Base-by-base conservation (phyloP, 2,113 vertebrate species). In the Otolemur garnettii region DNA sequence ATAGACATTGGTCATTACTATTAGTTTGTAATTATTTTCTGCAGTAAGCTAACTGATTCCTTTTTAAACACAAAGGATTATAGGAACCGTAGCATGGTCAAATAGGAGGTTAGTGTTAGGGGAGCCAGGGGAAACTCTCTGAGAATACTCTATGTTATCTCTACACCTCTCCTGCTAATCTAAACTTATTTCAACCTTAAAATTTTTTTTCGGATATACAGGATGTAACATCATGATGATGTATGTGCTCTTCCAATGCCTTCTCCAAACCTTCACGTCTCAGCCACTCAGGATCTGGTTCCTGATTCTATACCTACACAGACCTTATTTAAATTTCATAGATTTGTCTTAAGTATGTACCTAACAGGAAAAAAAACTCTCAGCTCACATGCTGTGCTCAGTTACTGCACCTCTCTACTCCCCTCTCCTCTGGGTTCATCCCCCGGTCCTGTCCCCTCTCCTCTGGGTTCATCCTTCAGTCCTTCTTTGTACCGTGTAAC, bases 341-440 rank as follows among this genome's bases (percentile, higher is more conserved):
- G 2, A 19, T 26, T 11, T 62, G 11, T 87, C 90, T 11, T 7
- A 8, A n/a, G 66, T 42, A 4, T 11, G 2, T 21, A 18, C 77
- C 77, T 88, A 53, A 26, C 0, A 18, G 38, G 7, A 17, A 38
- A 28, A 13, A 28, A 26, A 42, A 35, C 22, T 50, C 22, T 24
- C 19, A 28, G 50, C n/a, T 38, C 15, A 0, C 0, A 0, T 3
- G 7, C 9, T 28, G 19, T 12, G 3, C 45, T 18, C 7, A 2
- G 6, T 42, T 28, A 2, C 33, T 4, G 0, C 0, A 0, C 22
- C 66, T 66, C 28, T 28, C 3, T 9, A 6, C 13, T 33, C 1
- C 35, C 18, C 33, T 35, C 2, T 38, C 33, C 12, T 50, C 22
- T 30, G 0, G 24, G 15, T 14, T 38, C 38, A 38, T 38, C 38